These are phyloP conservation scores for Bombus superbus DNA, from an alignment of 1,140 invertebrate species.

Conservation along the genomic window DNA sequence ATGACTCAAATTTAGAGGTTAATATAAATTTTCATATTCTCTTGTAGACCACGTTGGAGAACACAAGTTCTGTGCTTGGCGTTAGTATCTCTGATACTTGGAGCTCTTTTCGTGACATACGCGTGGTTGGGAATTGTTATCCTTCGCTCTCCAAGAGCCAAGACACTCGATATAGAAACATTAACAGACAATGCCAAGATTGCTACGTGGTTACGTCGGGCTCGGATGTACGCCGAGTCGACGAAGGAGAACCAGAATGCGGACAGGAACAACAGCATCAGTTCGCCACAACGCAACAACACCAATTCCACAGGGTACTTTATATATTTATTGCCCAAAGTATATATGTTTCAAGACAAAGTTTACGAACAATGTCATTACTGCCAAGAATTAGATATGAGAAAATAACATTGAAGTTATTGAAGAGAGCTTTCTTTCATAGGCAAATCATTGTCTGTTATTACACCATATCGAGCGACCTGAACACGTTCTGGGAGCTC, in stretches of 20 bases:
- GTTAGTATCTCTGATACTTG: conserved; percentile 62
- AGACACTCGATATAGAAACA: conserved; percentile 38
- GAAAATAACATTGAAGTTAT: not conserved
- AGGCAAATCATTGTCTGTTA: conserved; percentile 83
- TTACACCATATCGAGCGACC: conserved; percentile 83
- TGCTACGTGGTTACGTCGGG: conserved; percentile 74
- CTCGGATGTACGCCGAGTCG: conserved; percentile 75
- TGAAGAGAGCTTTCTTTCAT: not conserved
- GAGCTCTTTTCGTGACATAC: conserved; percentile 61
- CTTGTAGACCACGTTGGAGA: conserved; percentile 70
- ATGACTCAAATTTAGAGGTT: not conserved
- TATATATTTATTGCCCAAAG: not conserved
- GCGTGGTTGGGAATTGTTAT: conserved; percentile 65
- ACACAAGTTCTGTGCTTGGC: conserved; percentile 64
- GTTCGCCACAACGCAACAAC: conserved; percentile 43
- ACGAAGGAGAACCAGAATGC: conserved; percentile 75
- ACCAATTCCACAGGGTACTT: conserved; percentile 54
- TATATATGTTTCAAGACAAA: not conserved
- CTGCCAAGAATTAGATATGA: not conserved
- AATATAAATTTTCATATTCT: not conserved
- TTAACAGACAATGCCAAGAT: conserved; percentile 69
- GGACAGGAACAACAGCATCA: conserved; percentile 63
- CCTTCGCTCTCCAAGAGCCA: conserved; percentile 31
- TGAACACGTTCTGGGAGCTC: conserved; percentile 77
- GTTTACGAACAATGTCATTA: not conserved